A percentile compares a stretch with the other conserved stretches of the same genome.
Evolutionary conservation across 2,113 vertebrate genomes (phyloP).

Genomic region (Sakesphorus luctuosus): DNA sequence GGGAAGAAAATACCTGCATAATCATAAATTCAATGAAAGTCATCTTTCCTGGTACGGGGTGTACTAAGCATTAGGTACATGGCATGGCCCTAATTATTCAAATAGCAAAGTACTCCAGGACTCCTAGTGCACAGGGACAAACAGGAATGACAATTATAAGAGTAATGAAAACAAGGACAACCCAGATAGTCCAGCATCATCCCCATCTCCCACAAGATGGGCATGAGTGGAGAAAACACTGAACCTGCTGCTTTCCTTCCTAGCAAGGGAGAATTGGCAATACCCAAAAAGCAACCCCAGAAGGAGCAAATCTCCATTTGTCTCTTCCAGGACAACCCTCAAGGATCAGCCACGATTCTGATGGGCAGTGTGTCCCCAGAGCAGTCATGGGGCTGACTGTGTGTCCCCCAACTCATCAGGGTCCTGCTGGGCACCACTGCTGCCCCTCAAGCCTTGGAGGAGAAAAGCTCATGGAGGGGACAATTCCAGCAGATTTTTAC

Average conservation of each 20-base stretch:
- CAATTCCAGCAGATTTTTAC: not conserved
- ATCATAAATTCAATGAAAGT: not conserved
- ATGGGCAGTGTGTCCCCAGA: accelerated
- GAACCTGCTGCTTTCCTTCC: not conserved
- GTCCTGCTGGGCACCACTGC: not conserved
- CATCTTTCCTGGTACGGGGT: not conserved
- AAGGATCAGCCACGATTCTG: accelerated
- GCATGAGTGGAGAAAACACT: not conserved
- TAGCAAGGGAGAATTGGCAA: not conserved
- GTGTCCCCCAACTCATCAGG: not conserved
- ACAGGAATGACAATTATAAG: not conserved
- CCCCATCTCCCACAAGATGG: accelerated
- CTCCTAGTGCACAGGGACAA: not conserved
- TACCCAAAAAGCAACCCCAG: not conserved
- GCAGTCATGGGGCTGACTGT: accelerated
- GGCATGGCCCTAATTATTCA: not conserved
- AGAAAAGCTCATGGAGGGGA: not conserved
- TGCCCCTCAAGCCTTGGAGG: not conserved
- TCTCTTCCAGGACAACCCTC: not conserved
- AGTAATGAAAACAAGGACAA: not conserved
- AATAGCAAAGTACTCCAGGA: not conserved
- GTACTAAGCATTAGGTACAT: not conserved
- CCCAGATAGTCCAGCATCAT: not conserved
- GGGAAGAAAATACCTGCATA: constrained; percentile 32
- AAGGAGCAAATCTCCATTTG: not conserved